Conservation (phyloP, 2,888 invertebrate genomes). For the Artemia sinica region DNA sequence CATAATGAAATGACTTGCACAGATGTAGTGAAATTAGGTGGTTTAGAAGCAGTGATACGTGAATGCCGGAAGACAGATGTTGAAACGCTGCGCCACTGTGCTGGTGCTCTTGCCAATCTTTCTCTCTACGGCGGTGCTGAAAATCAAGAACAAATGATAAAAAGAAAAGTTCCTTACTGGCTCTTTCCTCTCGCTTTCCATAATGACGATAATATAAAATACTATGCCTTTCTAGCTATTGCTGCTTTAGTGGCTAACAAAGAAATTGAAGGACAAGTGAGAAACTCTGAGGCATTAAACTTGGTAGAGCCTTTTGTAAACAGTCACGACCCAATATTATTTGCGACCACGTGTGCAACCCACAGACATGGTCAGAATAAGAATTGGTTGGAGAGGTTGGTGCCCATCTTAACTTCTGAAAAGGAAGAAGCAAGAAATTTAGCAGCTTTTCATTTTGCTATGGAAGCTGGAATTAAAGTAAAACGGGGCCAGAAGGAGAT, state of each 20-base stretch:
- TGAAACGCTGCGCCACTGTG: constrained; percentile 83
- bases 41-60: constrained; percentile 80
- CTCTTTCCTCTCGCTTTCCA: constrained; percentile 91
- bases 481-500: constrained; percentile 76
- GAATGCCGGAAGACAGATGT: constrained; percentile 84
- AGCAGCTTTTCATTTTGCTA: constrained; percentile 92
- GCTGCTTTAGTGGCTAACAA: constrained; percentile 90
- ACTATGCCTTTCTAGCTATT: constrained; percentile 94
- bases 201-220: constrained; percentile 88
- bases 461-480: constrained; percentile 96
- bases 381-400: constrained; percentile 77
- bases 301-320: constrained; percentile 92
- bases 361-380: constrained; percentile 91
- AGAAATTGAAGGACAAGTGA: constrained; percentile 88
- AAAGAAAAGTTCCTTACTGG: constrained; percentile 86
- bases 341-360: constrained; percentile 74
- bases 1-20: constrained; percentile 90
- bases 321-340: constrained; percentile 81
- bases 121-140: constrained; percentile 91
- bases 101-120: constrained; percentile 86
- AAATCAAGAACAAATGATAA: constrained; percentile 93
- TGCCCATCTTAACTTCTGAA: constrained; percentile 83
- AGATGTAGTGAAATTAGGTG: constrained; percentile 75
- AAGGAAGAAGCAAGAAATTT: constrained; percentile 87
- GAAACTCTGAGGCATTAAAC: constrained; percentile 87